Base-by-base conservation (phyloP, 1,140 invertebrate genomes). In the Apocrypta bakeri region DNA sequence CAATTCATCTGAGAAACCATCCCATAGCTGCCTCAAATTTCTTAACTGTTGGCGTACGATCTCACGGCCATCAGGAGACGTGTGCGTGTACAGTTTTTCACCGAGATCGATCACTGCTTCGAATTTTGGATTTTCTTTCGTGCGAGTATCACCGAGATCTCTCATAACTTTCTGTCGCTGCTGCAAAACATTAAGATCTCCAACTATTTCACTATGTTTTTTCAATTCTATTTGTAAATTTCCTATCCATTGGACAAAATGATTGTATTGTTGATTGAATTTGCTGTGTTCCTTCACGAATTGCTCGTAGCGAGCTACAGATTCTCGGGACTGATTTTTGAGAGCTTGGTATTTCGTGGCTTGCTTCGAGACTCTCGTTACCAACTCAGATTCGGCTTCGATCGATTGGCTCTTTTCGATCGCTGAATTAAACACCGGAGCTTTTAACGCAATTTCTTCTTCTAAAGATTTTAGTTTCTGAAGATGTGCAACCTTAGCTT, bases 41-140 rank as follows among this genome's bases (percentile, higher is more conserved):
- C 97, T 94, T 29, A 98, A 92, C 90, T 98, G 97, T 89, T 98
- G 97, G 68, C 98, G 92, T 69, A 99, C 96, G 29, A 96, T 95
- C 92, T 99, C 98, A 85, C 98, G 93, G 12, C 98, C 98, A 87
- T 98, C 97, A 1, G 98, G 97, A 71, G 97, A 97, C 9, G 98
- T 99, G 85, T 98, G 97, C 0, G 95, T 94, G 87, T 99, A 99
- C 0, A 99, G 90, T 90, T 97, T 97, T 92, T 99, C 98, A 12
- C 98, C 98, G 76, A 95, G 94, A 87, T 98, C 97, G 29, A 98
- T 93, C 1, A 98, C 93, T 80, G 95, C 94, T 88, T 98, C 98
- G 89, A 98, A 97, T 64, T 94, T 93, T n/a, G 94, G 94, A 73
- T 95, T 95, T 87, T 97, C 96, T 85, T 96, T 95, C 24, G 96